Percentiles rank a stretch among this genome's conserved stretches.
Evolutionary conservation across 1,140 invertebrate genomes (phyloP).

Genomic region (Adoxophyes honmai): DNA sequence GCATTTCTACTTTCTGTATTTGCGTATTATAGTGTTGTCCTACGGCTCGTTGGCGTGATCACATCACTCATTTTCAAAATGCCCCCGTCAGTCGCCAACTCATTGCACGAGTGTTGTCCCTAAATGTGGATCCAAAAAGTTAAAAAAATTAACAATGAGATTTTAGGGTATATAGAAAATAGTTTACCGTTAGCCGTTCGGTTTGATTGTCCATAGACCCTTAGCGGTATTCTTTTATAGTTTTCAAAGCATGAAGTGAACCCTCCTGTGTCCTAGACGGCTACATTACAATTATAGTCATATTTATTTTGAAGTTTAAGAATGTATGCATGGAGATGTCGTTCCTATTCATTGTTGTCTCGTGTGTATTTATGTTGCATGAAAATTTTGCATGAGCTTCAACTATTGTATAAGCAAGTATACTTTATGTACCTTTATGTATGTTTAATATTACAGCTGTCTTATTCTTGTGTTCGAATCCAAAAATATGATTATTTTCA

Average conservation of each 20-base stretch:
- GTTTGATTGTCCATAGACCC: constrained; percentile 29
- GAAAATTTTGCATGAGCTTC: neutral
- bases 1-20: neutral
- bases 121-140: constrained; percentile 18
- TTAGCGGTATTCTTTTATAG: constrained; percentile 14
- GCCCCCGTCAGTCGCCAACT: constrained; percentile 15
- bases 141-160: constrained; percentile 58
- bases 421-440: neutral
- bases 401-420: neutral
- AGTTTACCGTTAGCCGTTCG: constrained; percentile 53
- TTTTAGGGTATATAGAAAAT: constrained; percentile 48
- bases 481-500: no score
- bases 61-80: constrained; percentile 19
- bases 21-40: neutral
- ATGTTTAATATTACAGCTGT: neutral
- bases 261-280: constrained; percentile 11
- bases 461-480: neutral
- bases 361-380: constrained; percentile 7
- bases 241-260: constrained; percentile 22
- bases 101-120: constrained; percentile 32
- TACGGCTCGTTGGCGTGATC: constrained; percentile 32
- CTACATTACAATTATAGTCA: no score
- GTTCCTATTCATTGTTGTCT: neutral
- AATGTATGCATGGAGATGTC: constrained; percentile 16
- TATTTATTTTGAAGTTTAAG: no score